A percentile compares a stretch with the other conserved stretches of the same genome.
Evolutionary conservation across 2,888 invertebrate genomes (phyloP).

Genomic region (Galerucella nymphaeae): DNA sequence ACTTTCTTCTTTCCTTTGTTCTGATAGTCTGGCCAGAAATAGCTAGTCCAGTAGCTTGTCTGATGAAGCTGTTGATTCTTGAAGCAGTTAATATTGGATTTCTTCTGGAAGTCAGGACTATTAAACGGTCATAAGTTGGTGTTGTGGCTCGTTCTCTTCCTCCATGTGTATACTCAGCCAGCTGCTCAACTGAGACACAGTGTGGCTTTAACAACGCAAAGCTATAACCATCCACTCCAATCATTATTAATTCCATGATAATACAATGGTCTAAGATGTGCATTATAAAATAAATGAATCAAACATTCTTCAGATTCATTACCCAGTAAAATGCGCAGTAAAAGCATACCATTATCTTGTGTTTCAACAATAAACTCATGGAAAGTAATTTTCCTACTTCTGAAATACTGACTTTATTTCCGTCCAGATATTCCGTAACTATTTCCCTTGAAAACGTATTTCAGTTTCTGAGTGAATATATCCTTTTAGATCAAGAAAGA

Average conservation of each 20-base stretch:
- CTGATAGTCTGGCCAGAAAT: too few species aligned
- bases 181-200: too few species aligned
- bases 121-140: too few species aligned
- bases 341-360: constrained; percentile 6
- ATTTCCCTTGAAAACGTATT: constrained; percentile 39
- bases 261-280: background rate
- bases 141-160: too few species aligned
- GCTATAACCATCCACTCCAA: too few species aligned
- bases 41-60: too few species aligned
- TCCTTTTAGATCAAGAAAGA: constrained; percentile 39
- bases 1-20: too few species aligned
- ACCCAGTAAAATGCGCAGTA: background rate
- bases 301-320: background rate
- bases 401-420: constrained; percentile 32
- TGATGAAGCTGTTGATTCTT: too few species aligned
- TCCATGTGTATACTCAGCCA: too few species aligned
- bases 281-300: background rate
- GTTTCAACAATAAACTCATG: constrained; percentile 21
- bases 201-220: too few species aligned
- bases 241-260: background rate
- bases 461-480: constrained; percentile 36
- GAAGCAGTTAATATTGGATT: too few species aligned
- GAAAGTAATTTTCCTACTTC: constrained; percentile 33
- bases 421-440: constrained; percentile 35
- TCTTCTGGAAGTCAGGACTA: too few species aligned